phyloP scores from a whole-genome alignment of 2,888 invertebrate species.

The Malacosoma neustria region DNA sequence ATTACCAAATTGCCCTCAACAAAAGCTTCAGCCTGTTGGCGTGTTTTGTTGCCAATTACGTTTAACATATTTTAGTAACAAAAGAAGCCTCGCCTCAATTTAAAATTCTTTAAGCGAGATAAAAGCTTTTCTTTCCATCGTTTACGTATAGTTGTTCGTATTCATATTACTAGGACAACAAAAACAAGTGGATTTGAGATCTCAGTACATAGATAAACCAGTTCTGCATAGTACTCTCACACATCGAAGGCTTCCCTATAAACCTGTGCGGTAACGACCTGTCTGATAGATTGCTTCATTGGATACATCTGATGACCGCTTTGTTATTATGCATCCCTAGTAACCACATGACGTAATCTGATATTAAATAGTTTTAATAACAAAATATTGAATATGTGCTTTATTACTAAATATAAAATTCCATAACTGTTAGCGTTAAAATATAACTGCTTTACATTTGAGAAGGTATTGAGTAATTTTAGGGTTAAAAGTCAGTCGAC shows the following conservation, averaged over 20 bases:
- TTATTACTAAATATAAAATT: no score
- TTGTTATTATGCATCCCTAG: conserved; percentile 32
- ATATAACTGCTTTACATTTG: no score
- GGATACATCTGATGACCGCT: conserved; percentile 47
- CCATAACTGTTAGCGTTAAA: no score
- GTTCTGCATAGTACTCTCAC: conserved; percentile 57
- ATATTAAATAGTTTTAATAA: no score
- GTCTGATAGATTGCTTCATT: conserved; percentile 60
- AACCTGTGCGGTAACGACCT: conserved; percentile 49
- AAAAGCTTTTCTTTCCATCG: neutral
- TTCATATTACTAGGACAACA: conserved; percentile 29
- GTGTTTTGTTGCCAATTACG: conserved; percentile 30
- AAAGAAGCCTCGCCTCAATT: conserved; percentile 11
- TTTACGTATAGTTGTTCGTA: conserved; percentile 12
- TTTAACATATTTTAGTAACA: conserved; percentile 36
- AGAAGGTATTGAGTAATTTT: conserved; percentile 13
- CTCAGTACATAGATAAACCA: conserved; percentile 49
- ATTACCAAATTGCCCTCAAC: conserved; percentile 38
- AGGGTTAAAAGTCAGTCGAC: conserved; percentile 11
- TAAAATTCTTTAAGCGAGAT: neutral
- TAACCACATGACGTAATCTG: conserved; percentile 21
- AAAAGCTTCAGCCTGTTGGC: conserved; percentile 37
- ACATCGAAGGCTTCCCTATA: conserved; percentile 57
- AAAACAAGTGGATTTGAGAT: conserved; percentile 35
- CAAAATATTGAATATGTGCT: no score